Percentiles rank a stretch among this genome's conserved stretches.
Evolutionary conservation across 2,797 vertebrate genomes (phyloP).

Genomic region (Sebastes vulpes): DNA sequence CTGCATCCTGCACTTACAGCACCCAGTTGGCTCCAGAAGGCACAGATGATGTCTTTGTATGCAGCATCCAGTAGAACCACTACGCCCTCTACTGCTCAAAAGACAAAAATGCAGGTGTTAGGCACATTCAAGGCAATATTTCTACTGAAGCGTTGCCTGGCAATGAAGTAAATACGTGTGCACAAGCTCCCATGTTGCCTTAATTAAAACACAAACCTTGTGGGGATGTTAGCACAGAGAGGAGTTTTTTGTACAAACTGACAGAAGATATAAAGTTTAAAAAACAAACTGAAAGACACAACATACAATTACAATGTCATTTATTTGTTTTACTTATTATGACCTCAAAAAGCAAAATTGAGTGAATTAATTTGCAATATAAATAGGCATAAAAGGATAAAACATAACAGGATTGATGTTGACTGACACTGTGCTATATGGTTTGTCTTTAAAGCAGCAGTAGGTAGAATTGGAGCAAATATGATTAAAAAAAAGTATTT

Average conservation of each 20-base stretch:
- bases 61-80: constrained; percentile 44
- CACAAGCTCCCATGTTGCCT: constrained; percentile 21
- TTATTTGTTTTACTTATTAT: background rate
- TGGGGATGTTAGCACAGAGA: background rate
- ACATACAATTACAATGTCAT: background rate
- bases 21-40: constrained; percentile 8
- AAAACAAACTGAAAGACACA: background rate
- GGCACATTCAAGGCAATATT: background rate
- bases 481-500: too few relatives aligned
- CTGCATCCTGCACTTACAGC: constrained; percentile 24
- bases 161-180: constrained; percentile 6
- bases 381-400: constrained; percentile 22
- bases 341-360: background rate
- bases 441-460: background rate
- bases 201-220: constrained; percentile 24
- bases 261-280: background rate
- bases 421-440: background rate
- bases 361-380: background rate
- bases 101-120: constrained; percentile 31
- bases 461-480: too few relatives aligned
- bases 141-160: background rate
- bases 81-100: constrained; percentile 67
- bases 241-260: background rate
- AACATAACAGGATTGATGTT: constrained; percentile 24
- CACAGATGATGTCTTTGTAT: constrained; percentile 33